Base-by-base conservation (phyloP, 2,888 invertebrate genomes). In the Pemphredon lugubris region DNA sequence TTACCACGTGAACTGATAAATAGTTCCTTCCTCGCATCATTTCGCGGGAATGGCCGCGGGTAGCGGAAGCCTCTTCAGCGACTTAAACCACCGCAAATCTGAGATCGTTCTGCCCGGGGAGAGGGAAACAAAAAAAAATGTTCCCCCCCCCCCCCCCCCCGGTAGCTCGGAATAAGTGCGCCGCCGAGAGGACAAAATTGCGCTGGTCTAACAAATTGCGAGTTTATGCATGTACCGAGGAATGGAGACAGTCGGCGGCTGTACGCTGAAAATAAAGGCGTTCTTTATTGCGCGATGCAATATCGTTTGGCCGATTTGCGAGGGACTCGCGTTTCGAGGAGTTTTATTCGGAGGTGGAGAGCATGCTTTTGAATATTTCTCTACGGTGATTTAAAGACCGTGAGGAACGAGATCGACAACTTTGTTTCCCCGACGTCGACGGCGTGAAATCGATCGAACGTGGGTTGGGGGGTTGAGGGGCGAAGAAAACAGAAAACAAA, bases 1-100 rank as follows among this genome's bases (percentile, higher is more conserved):
- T 48, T 55, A 78, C 59, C 69, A 71, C 64, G 65, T 65, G 60
- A 9, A 44, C 79, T 83, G 82, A 84, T 82, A 83, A 84, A 84
- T 81, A 79, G 79, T 77, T 66, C 69, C 73, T 67, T 70, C 74
- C 74, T 73, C 75, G 75, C 64, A 73, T 82, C 81, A 81, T 81
- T 75, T 72, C 61, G 23, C 50, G 64, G 64, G 60, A n/a, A n/a
- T n/a, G n/a, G n/a, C n/a, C n/a, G n/a, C n/a, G n/a, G n/a, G n/a
- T n/a, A n/a, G n/a, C n/a, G n/a, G n/a, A n/a, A n/a, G n/a, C n/a
- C n/a, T n/a, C n/a, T n/a, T n/a, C n/a, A n/a, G n/a, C n/a, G n/a
- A n/a, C n/a, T n/a, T n/a, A n/a, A n/a, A n/a, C n/a, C n/a, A n/a
- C n/a, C n/a, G n/a, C n/a, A n/a, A n/a, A n/a, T n/a, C n/a, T n/a